Percentiles rank a stretch among this genome's conserved stretches.
Evolutionary conservation across 2,113 vertebrate species (phyloP).

Genomic region (Podarcis cretensis): DNA sequence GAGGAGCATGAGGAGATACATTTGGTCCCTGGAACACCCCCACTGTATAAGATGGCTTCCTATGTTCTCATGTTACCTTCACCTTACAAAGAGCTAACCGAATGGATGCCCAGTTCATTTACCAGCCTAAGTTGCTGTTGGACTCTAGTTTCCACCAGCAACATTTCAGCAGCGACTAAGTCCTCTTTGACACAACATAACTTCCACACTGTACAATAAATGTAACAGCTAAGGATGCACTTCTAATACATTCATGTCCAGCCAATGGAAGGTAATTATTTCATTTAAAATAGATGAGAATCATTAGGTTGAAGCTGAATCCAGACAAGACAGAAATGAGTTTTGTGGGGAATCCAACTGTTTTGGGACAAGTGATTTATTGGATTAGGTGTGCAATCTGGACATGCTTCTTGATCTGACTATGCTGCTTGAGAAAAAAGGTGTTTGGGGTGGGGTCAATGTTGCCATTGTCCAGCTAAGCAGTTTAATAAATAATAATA

Average conservation of each 20-base stretch:
- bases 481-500: no score
- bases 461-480: no score
- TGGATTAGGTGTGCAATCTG: not conserved
- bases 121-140: no score
- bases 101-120: no score
- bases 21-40: no score
- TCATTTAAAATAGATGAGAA: slow-evolving; percentile 12
- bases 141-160: no score
- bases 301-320: slow-evolving; percentile 1
- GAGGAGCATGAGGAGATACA: no score
- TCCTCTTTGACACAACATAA: not conserved
- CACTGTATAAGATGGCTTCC: no score
- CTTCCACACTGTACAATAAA: not conserved
- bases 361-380: not conserved
- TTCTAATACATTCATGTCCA: not conserved
- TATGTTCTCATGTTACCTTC: no score
- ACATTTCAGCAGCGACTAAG: not conserved
- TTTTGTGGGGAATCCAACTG: not conserved
- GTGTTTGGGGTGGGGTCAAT: not conserved
- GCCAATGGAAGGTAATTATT: not conserved
- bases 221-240: not conserved
- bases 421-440: not conserved
- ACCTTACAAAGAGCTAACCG: no score
- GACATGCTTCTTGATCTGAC: not conserved
- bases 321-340: not conserved